Percentiles rank a stretch among this genome's conserved stretches.
These are phyloP conservation scores for Alexandromys fortis DNA, from an alignment of 2,113 vertebrate genomes.

Conservation along the genomic window DNA sequence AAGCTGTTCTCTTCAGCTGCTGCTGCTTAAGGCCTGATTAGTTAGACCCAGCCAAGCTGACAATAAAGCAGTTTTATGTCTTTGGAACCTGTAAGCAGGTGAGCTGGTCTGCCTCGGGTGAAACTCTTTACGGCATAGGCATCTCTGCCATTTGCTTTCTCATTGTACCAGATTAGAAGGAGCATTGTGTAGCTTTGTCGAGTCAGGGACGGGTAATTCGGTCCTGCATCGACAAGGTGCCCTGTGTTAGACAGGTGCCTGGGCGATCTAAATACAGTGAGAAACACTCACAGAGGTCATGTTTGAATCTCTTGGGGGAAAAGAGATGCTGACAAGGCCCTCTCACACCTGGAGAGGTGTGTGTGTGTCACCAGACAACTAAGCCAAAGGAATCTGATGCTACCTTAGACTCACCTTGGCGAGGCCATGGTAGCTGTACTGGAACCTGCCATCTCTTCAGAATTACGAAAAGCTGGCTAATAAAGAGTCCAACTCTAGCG, in stretches of 20 bases:
- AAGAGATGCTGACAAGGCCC: neutral
- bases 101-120: neutral
- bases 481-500: neutral
- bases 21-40: slow-evolving; percentile 3
- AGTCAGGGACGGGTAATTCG: neutral
- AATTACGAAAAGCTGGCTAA: neutral
- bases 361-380: neutral
- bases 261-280: neutral
- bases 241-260: neutral
- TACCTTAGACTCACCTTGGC: neutral
- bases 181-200: neutral
- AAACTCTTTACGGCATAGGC: neutral
- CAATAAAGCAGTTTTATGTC: neutral
- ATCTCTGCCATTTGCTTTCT: neutral
- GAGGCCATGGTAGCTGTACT: neutral
- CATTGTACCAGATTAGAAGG: neutral
- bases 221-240: neutral
- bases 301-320: neutral
- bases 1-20: neutral
- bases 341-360: neutral
- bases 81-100: neutral
- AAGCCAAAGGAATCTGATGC: no score
- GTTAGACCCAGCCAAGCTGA: neutral
- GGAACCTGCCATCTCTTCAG: neutral
- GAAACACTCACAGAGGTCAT: neutral